Conservation (phyloP, 2,113 vertebrate species). For the Vombatus ursinus region DNA sequence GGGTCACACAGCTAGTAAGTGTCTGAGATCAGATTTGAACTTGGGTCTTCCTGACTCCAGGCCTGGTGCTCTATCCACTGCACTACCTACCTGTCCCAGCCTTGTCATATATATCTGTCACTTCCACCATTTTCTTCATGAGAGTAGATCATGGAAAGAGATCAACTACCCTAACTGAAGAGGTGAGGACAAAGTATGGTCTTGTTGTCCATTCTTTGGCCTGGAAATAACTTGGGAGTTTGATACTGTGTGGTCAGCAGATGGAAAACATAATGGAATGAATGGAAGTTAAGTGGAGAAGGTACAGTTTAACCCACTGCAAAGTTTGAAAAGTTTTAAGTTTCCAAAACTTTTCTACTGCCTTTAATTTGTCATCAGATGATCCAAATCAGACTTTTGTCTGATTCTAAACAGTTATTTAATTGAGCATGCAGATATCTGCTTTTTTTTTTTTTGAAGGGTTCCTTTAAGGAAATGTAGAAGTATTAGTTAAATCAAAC, state of each 20-base stretch:
- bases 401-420: not conserved
- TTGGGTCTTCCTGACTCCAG: not conserved
- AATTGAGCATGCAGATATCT: not conserved
- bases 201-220: not conserved
- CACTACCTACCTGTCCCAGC: not conserved
- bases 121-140: not conserved
- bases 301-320: slow-evolving; percentile 8
- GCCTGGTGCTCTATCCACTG: not conserved
- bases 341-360: slow-evolving; percentile 55
- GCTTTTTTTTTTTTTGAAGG: not conserved
- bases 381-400: slow-evolving; percentile 18
- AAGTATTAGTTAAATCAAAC: not conserved
- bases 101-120: not conserved
- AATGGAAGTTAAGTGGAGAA: not conserved
- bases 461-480: not conserved
- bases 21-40: not conserved
- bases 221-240: not conserved
- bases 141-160: not conserved
- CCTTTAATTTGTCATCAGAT: slow-evolving; percentile 40
- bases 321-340: slow-evolving; percentile 29
- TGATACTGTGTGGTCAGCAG: slow-evolving; percentile 45
- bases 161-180: not conserved
- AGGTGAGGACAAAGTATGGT: not conserved
- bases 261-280: slow-evolving; percentile 3
- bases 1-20: not conserved